phyloP scores from a whole-genome alignment of 2,797 vertebrate genomes.

The Anas georgica region DNA sequence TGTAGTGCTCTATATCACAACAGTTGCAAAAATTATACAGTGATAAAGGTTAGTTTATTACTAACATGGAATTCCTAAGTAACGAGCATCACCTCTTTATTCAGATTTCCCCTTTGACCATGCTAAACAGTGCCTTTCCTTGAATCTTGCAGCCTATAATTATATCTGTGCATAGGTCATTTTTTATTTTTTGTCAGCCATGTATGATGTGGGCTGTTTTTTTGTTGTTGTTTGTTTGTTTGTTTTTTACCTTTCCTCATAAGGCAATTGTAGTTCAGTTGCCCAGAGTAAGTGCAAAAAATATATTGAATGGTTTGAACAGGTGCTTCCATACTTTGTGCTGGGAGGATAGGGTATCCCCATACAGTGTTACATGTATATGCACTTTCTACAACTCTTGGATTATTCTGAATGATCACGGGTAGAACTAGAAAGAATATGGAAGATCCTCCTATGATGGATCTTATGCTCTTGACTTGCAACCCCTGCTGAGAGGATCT shows the following conservation, averaged over 20 bases:
- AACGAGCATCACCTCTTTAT: not conserved
- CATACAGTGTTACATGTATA: not conserved
- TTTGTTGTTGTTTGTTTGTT: not conserved
- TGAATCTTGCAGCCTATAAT: not conserved
- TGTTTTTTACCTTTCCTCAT: not conserved
- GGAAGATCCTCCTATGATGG: not conserved
- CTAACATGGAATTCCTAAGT: not conserved
- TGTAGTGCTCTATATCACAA: not conserved
- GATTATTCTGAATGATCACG: not conserved
- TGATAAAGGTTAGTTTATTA: not conserved
- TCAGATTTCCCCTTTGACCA: not conserved
- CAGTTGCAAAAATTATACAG: not conserved
- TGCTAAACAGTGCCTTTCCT: not conserved
- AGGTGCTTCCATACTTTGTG: rapidly evolving
- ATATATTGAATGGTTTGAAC: not conserved
- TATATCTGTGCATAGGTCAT: not conserved
- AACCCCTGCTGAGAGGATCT: not conserved
- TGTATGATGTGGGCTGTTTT: not conserved
- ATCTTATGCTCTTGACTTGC: not conserved
- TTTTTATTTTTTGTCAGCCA: not conserved
- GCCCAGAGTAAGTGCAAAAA: not conserved
- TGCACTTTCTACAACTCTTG: not conserved
- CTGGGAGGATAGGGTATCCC: not conserved
- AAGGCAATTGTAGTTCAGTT: not conserved
- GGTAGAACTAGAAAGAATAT: not conserved